These are phyloP conservation scores for Paramuricea clavata DNA, from an alignment of 92 coral and sea anemone species.

Conservation along the genomic window DNA sequence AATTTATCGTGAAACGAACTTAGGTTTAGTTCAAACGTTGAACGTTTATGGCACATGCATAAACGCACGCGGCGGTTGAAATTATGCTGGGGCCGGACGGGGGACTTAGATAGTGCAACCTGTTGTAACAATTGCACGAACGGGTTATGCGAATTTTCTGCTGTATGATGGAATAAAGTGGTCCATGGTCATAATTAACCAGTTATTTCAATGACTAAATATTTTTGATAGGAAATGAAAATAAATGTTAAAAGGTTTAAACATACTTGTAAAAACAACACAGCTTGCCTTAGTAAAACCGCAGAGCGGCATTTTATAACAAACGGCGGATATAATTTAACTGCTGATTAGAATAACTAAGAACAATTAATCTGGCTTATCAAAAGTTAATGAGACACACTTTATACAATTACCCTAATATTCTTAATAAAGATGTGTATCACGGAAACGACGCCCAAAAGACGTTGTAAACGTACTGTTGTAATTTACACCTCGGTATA, in stretches of 20 bases:
- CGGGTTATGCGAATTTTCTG: too few relatives aligned
- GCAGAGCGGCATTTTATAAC: neutral
- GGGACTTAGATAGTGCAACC: too few relatives aligned
- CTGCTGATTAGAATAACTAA: slow-evolving; percentile 11
- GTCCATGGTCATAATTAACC: too few relatives aligned
- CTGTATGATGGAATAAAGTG: too few relatives aligned
- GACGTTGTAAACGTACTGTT: neutral
- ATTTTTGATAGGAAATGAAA: neutral
- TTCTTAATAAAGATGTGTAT: slow-evolving; percentile 7
- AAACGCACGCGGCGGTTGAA: too few relatives aligned
- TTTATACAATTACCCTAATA: slow-evolving; percentile 18
- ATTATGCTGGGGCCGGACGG: too few relatives aligned
- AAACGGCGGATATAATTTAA: neutral
- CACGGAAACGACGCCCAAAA: slow-evolving; percentile 8
- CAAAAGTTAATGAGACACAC: slow-evolving; percentile 5
- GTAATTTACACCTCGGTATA: neutral
- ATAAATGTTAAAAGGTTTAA: neutral
- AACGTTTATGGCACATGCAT: too few relatives aligned
- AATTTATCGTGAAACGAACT: too few relatives aligned
- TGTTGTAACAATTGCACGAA: too few relatives aligned
- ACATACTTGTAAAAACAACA: neutral
- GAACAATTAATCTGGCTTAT: slow-evolving; percentile 16
- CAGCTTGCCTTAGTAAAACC: neutral
- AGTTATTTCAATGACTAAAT: neutral
- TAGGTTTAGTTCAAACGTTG: too few relatives aligned